phyloP scores from a whole-genome alignment of 2,797 vertebrate genomes.

The Sphenodon punctatus region DNA sequence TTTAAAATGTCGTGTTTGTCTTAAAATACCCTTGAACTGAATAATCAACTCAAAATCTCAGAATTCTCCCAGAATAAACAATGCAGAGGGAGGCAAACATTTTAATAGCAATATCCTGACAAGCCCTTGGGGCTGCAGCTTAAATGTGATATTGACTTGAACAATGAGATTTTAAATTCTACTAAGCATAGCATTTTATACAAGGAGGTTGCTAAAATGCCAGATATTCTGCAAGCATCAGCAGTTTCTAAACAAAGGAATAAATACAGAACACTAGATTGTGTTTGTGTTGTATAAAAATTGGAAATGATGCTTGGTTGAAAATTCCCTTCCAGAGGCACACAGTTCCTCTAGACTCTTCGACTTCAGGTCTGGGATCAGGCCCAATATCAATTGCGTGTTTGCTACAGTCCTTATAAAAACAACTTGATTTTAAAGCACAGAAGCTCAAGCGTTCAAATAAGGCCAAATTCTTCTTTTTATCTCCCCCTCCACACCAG shows the following conservation, averaged over 20 bases:
- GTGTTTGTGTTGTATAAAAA: not conserved
- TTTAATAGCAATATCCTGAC: constrained; percentile 26
- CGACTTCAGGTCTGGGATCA: not conserved
- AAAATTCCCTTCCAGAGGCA: not conserved
- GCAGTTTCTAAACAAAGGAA: not conserved
- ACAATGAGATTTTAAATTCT: not conserved
- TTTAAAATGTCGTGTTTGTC: not conserved
- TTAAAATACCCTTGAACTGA: not conserved
- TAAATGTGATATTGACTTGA: not conserved
- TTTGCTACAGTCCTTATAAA: not conserved
- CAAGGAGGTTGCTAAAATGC: not conserved
- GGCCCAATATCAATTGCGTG: not conserved
- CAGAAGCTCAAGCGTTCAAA: not conserved
- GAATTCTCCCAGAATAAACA: constrained; percentile 15
- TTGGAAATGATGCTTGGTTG: rapidly evolving
- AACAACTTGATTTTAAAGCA: rapidly evolving
- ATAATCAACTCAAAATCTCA: not conserved
- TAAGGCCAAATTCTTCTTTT: too few relatives aligned
- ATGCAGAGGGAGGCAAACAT: not conserved
- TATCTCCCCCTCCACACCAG: not conserved
- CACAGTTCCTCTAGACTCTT: not conserved
- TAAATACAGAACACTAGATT: not conserved
- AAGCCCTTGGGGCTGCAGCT: not conserved
- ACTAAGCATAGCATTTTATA: not conserved
- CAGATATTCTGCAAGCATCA: not conserved